Base-by-base conservation (phyloP, 2,797 vertebrate genomes). In the Aulostomus chinensis region DNA sequence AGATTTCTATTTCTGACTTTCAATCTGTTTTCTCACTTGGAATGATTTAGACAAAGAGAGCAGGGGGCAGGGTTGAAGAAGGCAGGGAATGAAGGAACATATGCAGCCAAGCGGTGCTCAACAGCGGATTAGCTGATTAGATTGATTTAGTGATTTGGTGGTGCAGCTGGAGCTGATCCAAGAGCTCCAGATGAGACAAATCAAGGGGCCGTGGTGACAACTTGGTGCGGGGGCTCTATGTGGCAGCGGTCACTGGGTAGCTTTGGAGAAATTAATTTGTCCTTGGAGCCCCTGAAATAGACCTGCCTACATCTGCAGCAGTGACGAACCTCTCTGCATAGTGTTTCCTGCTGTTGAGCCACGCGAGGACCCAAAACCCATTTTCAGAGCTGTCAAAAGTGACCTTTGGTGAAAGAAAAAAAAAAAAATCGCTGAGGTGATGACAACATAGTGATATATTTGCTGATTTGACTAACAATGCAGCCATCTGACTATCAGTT, bases 101-200 rank as follows among this genome's bases (percentile, higher is more conserved):
- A 75, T 69, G 64, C 53, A 68, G 74, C 25, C 3, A 34, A 83
- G 73, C 59, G 8, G 47, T 57, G 48, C 68, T 76, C 78, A 68
- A 62, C 54, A 37, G 51, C 63, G 83, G 68, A 78, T 80, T 77
- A 80, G 41, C 70, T 87, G 81, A 86, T 90, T 83, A 73, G 42
- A 82, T 76, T 80, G 82, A 87, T 83, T 86, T 77, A 76, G 66
- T 66, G 73, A 89, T 84, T 80, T 73, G 65, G 33, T 62, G 46
- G 60, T 84, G 75, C 67, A 72, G 81, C 75, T 82, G 79, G 76
- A 85, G 68, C 48, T 15, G 66, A 58, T 66, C 67, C 76, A 84
- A 51, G 46, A 68, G 42, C 63, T 74, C 55, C 72, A 85, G 67
- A 85, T 62, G 73, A 88, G 73, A 77, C 53, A 73, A 85, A 85